Evolutionary conservation across 2,797 vertebrate species (phyloP).

Genomic region (Acrocephalus scirpaceus): DNA sequence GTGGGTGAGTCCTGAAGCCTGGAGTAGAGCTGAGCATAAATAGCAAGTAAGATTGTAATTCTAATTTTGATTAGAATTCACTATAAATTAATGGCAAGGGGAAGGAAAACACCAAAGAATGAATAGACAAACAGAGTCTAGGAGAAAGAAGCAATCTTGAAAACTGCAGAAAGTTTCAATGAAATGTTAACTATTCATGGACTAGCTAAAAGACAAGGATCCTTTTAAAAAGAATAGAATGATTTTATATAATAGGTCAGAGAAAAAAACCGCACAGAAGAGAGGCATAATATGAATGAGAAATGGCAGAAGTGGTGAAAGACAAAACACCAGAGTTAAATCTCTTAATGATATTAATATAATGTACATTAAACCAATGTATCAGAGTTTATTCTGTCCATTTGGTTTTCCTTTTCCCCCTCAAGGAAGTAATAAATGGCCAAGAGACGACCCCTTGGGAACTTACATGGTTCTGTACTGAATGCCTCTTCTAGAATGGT

Average conservation of each 20-base stretch:
- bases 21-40: neutral
- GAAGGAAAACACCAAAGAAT: neutral
- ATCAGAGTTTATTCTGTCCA: neutral
- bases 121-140: neutral
- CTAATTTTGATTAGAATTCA: neutral
- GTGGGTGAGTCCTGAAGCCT: neutral
- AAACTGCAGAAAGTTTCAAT: neutral
- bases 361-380: neutral
- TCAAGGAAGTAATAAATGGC: neutral
- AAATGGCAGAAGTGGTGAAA: neutral
- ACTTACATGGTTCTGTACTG: constrained; percentile 85
- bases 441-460: neutral
- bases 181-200: neutral
- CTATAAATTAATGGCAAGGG: neutral
- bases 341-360: neutral
- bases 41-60: neutral
- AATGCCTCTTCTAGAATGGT: constrained; percentile 78
- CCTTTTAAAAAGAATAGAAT: neutral
- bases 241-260: neutral
- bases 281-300: neutral
- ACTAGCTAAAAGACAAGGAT: neutral
- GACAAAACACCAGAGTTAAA: neutral
- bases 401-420: neutral
- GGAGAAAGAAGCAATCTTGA: neutral
- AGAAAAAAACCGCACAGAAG: neutral